Evolutionary conservation across 1,140 invertebrate species (phyloP), one percentile per base, ranked within the genome.

Genomic region (Cheumatopsyche charites): DNA sequence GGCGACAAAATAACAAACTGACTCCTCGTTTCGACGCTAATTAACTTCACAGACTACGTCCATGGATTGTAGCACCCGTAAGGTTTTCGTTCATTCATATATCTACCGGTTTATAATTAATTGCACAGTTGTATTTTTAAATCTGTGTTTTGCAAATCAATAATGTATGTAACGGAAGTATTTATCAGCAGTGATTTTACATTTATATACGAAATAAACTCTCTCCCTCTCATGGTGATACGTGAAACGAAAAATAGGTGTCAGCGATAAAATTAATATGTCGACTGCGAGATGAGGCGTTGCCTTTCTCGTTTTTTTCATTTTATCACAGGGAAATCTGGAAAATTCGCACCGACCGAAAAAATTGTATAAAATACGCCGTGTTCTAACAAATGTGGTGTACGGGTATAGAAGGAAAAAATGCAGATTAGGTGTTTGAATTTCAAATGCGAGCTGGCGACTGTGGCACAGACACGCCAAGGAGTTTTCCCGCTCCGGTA

Each of bases 1-100:
- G 61, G 58, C 61, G 67, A 67, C 67, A 70, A 73, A 73, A 73
- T 70, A 73, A 73, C 72, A 73, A 73, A 73, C 71, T 66, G 41
- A 23, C 65, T 36, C 66, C 25, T 7, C 62, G 45, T 73, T 72
- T 73, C 36, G 43, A 41, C 26, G 42, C 41, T 73, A 73, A 73
- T 73, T 73, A 73, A 73, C 65, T 69, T 66, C 62, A 68, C 71
- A 25, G 58, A 52, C 49, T 62, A 42, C 36, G 17, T 23, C 17
- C 23, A 58, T 9, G n/a, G n/a, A n/a, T n/a, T n/a, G n/a, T 36
- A 36, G 29, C n/a, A n/a, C 29, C 29, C 3, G 9, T 36, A 9
- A 4, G 29, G 9, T 36, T 9, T 36, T 36, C 9, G 29, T 36
- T 9, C 29, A 9, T 36, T 36, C 29, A 36, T 36, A 9, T 9